Evolutionary conservation across 1,140 invertebrate genomes (phyloP), one percentile per base, ranked within the genome.

Genomic region (Drosophila nebulosa): DNA sequence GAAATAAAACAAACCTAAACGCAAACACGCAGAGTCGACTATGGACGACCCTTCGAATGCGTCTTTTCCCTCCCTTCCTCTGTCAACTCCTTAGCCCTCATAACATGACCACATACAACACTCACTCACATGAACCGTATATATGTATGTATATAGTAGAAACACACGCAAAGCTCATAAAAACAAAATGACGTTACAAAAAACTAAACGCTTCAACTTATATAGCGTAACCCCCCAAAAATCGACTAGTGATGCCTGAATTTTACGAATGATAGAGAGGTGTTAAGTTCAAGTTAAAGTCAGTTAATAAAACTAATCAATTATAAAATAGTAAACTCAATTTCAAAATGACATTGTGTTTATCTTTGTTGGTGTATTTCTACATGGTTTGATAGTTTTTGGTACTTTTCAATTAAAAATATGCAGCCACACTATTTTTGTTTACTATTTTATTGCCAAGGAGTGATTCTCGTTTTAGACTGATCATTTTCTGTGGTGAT

Each of bases 101-200:
- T 26, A 64, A 71, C 70, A 73, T 52, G 59, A 56, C 30, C 42
- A 32, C 60, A 58, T 46, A 64, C 58, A 69, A 24, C 51, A 21
- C 24, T 56, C 53, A 42, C 30, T 10, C 27, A 61, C 57, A 57
- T n/a, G n/a, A n/a, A n/a, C n/a, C 22, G 66, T 22, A 57, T 42
- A 74, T 30, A 62, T 51, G 63, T 42, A 39, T 32, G 39, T 24
- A 24, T 24, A 18, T 22, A 39, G 35, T 57, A 26, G 27, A 53
- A 64, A 61, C 64, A 36, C 61, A 71, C 70, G 61, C 73, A 60
- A 27, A 68, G 68, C 69, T 80, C 78, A 63, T 79, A 80, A 79
- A 84, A 84, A 69, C 74, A 84, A 79, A 79, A 79, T 84, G 76
- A 72, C 80, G 71, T 67, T 79, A 76, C 80, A 73, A 32, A 63